These are phyloP conservation scores for Sciurus vulgaris DNA, from an alignment of 2,797 vertebrate genomes.

Conservation along the genomic window DNA sequence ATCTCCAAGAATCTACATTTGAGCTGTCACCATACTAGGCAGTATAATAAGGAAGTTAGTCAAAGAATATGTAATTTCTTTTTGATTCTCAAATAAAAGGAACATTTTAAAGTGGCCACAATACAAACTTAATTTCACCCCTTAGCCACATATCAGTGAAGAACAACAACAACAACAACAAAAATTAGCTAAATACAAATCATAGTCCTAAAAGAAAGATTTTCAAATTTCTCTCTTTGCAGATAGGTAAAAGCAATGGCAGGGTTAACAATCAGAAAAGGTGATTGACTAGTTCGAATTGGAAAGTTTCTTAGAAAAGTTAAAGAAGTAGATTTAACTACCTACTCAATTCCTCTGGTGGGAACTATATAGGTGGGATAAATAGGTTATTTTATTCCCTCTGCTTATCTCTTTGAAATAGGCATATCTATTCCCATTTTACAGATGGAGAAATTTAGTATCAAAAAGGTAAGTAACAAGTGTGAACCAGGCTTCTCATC, in stretches of 20 bases:
- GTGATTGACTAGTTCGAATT: not conserved
- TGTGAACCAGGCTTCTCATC: not conserved
- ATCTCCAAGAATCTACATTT: not conserved
- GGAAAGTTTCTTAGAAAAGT: not conserved
- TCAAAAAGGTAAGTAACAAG: slow-evolving; percentile 32
- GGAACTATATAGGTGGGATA: not conserved
- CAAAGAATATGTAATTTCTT: slow-evolving; percentile 53
- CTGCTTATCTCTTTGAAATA: not conserved
- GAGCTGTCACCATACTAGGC: not conserved
- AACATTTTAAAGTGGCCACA: not conserved
- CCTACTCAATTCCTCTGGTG: not conserved
- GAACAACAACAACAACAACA: not conserved
- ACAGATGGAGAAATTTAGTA: not conserved
- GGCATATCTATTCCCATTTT: not conserved
- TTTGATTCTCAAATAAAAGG: not conserved
- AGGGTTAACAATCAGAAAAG: not conserved
- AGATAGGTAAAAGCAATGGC: not conserved
- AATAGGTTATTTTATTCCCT: not conserved
- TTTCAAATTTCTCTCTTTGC: slow-evolving; percentile 49
- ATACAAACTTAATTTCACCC: not conserved
- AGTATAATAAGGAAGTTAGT: not conserved
- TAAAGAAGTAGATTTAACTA: not conserved
- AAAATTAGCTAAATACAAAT: not conserved
- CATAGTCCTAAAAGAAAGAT: not conserved
- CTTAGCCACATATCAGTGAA: not conserved